These are phyloP conservation scores for Athetis lepigone DNA, from an alignment of 2,888 invertebrate genomes.

Conservation along the genomic window DNA sequence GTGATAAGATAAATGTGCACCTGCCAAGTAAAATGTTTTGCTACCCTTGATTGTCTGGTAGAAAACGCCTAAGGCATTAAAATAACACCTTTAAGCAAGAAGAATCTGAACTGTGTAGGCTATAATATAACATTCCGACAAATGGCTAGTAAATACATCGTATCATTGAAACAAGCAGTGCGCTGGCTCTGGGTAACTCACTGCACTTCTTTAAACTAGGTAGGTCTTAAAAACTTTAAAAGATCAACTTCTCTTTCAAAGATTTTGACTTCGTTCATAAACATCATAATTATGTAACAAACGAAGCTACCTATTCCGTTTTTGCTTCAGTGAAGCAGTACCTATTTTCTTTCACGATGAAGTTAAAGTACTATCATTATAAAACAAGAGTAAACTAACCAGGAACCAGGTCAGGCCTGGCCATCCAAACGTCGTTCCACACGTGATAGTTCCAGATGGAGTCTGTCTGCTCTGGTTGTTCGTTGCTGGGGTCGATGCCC, in stretches of 20 bases:
- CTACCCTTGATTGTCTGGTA: too few relatives aligned
- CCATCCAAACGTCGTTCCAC: constrained; percentile 97
- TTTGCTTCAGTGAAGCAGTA: background rate
- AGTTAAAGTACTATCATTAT: background rate
- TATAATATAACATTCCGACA: too few relatives aligned
- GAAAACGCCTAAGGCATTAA: too few relatives aligned
- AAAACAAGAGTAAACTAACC: constrained; percentile 74
- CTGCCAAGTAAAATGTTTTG: too few relatives aligned
- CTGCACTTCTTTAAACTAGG: background rate
- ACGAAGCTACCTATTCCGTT: background rate
- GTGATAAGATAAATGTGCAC: background rate
- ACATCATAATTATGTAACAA: too few relatives aligned
- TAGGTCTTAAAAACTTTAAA: background rate
- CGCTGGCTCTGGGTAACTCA: too few relatives aligned
- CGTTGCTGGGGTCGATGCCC: constrained; percentile 92
- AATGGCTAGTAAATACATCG: too few relatives aligned
- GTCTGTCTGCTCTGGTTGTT: constrained; percentile 90
- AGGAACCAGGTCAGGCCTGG: constrained; percentile 93
- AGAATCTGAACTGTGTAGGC: too few relatives aligned
- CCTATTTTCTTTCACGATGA: background rate
- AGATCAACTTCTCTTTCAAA: background rate
- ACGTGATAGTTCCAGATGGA: constrained; percentile 97
- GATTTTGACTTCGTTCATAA: too few relatives aligned
- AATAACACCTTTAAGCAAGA: too few relatives aligned
- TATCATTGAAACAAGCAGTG: too few relatives aligned